A percentile compares a stretch with the other conserved stretches of the same genome.
phyloP scores from a whole-genome alignment of 2,797 vertebrate species.

The Crenichthys baileyi region DNA sequence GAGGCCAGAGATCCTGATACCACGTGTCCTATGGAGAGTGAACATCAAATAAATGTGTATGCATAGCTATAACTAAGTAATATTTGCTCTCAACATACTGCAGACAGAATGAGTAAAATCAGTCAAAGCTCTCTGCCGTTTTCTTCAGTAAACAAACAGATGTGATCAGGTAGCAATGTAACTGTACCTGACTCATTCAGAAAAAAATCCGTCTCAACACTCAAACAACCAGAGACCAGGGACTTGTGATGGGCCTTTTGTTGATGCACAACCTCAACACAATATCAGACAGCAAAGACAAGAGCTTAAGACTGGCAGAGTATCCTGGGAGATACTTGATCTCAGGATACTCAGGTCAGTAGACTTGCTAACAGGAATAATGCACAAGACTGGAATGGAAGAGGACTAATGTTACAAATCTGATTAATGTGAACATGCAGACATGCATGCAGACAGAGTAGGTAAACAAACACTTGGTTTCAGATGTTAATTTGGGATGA shows the following conservation, averaged over 20 bases:
- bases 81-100: constrained; percentile 12
- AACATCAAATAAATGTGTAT: constrained; percentile 11
- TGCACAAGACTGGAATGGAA: neutral
- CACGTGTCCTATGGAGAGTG: constrained; percentile 12
- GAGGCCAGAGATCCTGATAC: constrained; percentile 33
- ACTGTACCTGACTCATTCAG: constrained; percentile 1
- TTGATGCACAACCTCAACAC: constrained; percentile 29
- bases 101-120: constrained; percentile 5
- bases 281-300: constrained; percentile 40
- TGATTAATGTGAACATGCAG: neutral
- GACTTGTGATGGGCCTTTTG: constrained; percentile 8
- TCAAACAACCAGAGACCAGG: constrained; percentile 34
- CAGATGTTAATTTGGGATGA: no score
- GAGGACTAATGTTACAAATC: neutral
- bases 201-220: constrained; percentile 33
- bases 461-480: neutral
- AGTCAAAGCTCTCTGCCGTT: neutral
- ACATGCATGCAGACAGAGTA: neutral
- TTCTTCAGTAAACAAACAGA: constrained; percentile 13
- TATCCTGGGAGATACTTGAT: constrained; percentile 6
- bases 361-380: constrained; percentile 18
- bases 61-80: constrained; percentile 16
- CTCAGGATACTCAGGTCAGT: neutral
- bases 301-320: constrained; percentile 11
- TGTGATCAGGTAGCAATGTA: constrained; percentile 29